Conservation (phyloP, 2,113 vertebrate species). For the Phalacrocorax carbo region DNA sequence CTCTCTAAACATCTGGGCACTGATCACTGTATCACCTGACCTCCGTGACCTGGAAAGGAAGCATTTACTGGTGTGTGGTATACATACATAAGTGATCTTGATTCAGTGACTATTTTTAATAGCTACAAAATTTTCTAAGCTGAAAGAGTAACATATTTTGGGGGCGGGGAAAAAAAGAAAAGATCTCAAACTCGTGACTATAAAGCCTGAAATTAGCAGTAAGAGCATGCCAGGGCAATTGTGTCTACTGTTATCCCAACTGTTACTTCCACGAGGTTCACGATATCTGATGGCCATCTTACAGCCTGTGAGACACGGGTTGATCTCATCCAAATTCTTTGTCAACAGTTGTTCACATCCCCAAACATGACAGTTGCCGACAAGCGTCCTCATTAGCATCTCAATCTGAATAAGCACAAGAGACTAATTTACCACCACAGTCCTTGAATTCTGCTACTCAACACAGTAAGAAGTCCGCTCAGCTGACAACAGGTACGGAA, state of each 20-base stretch:
- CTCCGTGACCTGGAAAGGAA: not conserved
- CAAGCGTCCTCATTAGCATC: not conserved
- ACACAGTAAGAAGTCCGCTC: accelerated
- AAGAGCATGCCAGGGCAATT: not conserved
- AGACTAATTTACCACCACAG: not conserved
- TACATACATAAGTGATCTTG: accelerated
- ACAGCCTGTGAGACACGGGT: not conserved
- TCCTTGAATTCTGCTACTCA: not conserved
- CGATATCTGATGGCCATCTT: not conserved
- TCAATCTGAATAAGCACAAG: not conserved
- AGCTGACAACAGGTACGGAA: not conserved
- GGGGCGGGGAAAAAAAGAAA: not conserved
- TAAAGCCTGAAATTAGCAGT: not conserved
- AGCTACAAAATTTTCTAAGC: not conserved
- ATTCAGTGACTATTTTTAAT: not conserved
- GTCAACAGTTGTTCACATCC: not conserved
- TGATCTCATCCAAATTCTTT: not conserved
- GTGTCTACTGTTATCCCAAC: not conserved
- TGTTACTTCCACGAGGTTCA: not conserved
- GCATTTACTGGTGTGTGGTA: not conserved
- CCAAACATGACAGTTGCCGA: not conserved
- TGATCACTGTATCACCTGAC: not conserved
- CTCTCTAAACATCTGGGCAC: not conserved
- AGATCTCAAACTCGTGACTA: not conserved
- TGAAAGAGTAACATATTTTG: not conserved